Percentiles rank a stretch among this genome's conserved stretches.
Conservation (phyloP, 2,888 invertebrate genomes). For the Theretra japonica region DNA sequence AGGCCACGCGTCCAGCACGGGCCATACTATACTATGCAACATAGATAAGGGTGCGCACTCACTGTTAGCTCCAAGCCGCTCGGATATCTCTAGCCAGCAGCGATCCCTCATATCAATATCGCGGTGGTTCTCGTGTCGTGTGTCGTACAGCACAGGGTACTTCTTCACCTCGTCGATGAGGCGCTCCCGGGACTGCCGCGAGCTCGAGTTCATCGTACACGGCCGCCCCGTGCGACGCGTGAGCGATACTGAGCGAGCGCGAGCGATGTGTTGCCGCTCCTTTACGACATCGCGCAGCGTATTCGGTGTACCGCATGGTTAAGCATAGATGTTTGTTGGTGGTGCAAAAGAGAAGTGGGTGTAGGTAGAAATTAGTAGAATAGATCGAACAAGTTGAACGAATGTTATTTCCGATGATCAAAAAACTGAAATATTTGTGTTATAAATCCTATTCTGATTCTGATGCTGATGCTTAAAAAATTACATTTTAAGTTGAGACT, state of each 20-base stretch:
- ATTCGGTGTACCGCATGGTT: conserved; percentile 65
- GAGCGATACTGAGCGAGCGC: conserved; percentile 75
- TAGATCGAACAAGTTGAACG: no score
- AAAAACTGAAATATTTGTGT: no score
- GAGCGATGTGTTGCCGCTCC: conserved; percentile 67
- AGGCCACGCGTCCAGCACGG: no score
- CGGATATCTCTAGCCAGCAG: conserved; percentile 77
- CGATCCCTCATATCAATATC: conserved; percentile 75
- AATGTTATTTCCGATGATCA: no score
- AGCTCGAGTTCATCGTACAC: conserved; percentile 57
- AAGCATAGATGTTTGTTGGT: conserved; percentile 42
- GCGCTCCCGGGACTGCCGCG: conserved; percentile 62
- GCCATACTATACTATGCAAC: not conserved
- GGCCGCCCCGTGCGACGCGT: conserved; percentile 59
- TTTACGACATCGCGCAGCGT: conserved; percentile 65
- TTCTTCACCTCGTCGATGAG: conserved; percentile 77
- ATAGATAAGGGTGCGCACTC: conserved; percentile 46
- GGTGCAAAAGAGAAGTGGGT: not conserved
- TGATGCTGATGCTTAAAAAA: no score
- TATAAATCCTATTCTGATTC: no score
- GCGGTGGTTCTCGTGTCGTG: conserved; percentile 72
- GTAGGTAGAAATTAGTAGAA: conserved; percentile 2
- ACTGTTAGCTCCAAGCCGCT: conserved; percentile 72
- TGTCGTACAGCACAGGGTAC: conserved; percentile 77
- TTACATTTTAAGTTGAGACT: no score